Conservation (phyloP, 2,888 invertebrate species). For the Spatulosminthurus flaviceps region DNA sequence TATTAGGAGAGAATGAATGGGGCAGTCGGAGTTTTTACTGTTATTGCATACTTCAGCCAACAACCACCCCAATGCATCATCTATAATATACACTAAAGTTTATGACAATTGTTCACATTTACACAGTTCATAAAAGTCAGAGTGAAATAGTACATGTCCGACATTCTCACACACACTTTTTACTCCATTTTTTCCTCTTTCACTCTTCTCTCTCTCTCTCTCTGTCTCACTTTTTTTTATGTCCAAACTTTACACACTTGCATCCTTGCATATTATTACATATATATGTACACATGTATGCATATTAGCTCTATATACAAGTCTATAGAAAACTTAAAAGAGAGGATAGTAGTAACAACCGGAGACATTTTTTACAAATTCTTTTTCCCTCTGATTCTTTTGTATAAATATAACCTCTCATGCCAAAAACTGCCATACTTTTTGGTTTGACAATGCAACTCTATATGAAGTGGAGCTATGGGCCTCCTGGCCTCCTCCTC, state of each 20-base stretch:
- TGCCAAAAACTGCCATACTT: too few relatives aligned
- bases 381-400: too few relatives aligned
- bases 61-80: background rate
- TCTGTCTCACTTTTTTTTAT: background rate
- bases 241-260: background rate
- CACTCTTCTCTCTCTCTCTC: slow-evolving; percentile 15
- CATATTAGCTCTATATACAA: too few relatives aligned
- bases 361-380: too few relatives aligned
- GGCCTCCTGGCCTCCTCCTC: too few relatives aligned
- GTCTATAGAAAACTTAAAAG: too few relatives aligned
- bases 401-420: too few relatives aligned
- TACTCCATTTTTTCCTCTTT: slow-evolving; percentile 30
- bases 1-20: background rate
- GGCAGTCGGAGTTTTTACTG: slow-evolving; percentile 13
- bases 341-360: too few relatives aligned
- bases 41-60: slow-evolving; percentile 10
- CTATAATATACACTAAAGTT: slow-evolving; percentile 4
- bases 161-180: background rate
- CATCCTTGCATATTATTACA: slow-evolving; percentile 31
- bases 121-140: slow-evolving; percentile 26
- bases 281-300: too few relatives aligned
- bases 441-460: too few relatives aligned
- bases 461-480: too few relatives aligned
- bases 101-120: slow-evolving; percentile 19
- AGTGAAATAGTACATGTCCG: background rate